These are phyloP conservation scores for Cephalopholis sonnerati DNA, from an alignment of 2,113 vertebrate genomes.

Conservation along the genomic window DNA sequence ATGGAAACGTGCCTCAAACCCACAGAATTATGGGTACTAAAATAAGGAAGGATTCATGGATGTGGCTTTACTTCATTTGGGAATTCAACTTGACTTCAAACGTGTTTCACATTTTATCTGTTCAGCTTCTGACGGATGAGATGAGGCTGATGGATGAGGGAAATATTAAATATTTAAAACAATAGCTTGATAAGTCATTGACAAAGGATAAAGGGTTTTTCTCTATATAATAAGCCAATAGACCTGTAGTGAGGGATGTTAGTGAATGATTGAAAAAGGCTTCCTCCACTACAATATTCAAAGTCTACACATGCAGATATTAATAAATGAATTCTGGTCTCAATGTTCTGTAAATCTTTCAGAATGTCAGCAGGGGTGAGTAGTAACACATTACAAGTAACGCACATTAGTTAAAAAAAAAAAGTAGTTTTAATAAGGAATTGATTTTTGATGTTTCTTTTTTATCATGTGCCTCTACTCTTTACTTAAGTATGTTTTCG, in stretches of 20 bases:
- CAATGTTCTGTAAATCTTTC: background rate
- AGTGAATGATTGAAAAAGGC: conserved; percentile 26
- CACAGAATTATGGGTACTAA: conserved; percentile 61
- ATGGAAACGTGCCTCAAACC: conserved; percentile 39
- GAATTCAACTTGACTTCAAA: conserved; percentile 22
- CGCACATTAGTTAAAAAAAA: too few relatives aligned
- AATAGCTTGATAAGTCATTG: background rate
- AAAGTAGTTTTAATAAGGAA: too few relatives aligned
- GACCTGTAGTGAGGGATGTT: background rate
- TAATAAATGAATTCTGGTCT: background rate
- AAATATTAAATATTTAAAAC: conserved; percentile 37
- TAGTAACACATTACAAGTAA: too few relatives aligned
- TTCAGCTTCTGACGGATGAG: conserved; percentile 27
- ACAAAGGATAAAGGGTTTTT: conserved; percentile 8
- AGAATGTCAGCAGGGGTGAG: too few relatives aligned
- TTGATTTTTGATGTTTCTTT: too few relatives aligned
- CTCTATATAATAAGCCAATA: background rate
- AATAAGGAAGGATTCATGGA: conserved; percentile 52
- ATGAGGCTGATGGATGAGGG: background rate
- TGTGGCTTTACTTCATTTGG: conserved; percentile 28
- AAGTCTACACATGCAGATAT: background rate
- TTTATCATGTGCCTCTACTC: too few relatives aligned
- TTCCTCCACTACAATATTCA: background rate
- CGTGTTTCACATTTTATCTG: conserved; percentile 43
- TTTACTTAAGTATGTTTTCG: too few relatives aligned